Conservation (phyloP, 2,888 invertebrate species). For the Pyralis farinalis region DNA sequence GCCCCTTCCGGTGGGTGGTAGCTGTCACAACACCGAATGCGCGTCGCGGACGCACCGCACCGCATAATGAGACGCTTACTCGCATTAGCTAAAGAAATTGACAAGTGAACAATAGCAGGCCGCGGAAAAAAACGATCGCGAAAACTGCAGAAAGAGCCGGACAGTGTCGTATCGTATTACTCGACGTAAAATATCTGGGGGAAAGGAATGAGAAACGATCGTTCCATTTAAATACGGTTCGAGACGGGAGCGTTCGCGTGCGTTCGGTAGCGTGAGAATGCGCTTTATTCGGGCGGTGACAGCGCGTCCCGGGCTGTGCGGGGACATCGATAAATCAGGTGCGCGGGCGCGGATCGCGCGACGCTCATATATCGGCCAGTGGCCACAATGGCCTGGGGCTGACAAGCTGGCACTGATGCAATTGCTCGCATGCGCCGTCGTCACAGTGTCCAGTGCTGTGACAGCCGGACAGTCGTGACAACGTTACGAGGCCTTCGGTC, state of each 20-base stretch:
- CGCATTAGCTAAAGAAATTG: conserved; percentile 81
- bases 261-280: conserved; percentile 80
- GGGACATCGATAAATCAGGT: conserved; percentile 76
- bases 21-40: conserved; percentile 80
- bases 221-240: conserved; percentile 73
- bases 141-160: conserved; percentile 77
- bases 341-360: conserved; percentile 49
- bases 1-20: conserved; percentile 79
- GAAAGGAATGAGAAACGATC: conserved; percentile 78
- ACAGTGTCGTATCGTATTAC: conserved; percentile 81
- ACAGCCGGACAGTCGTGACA: conserved; percentile 30
- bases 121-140: conserved; percentile 67
- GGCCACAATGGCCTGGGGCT: conserved; percentile 51
- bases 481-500: conserved; percentile 31
- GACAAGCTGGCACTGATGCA: conserved; percentile 57
- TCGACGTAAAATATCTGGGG: conserved; percentile 79
- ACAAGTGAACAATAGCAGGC: conserved; percentile 79
- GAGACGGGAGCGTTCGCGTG: conserved; percentile 74
- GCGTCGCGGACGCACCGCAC: conserved; percentile 75
- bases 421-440: conserved; percentile 56
- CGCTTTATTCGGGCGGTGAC: conserved; percentile 73
- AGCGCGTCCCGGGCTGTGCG: conserved; percentile 48
- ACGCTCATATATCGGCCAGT: conserved; percentile 54
- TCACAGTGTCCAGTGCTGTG: conserved; percentile 29
- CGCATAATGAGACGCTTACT: conserved; percentile 81